Conservation (phyloP, 2,113 vertebrate genomes). For the cattle (Bos taurus) region DNA sequence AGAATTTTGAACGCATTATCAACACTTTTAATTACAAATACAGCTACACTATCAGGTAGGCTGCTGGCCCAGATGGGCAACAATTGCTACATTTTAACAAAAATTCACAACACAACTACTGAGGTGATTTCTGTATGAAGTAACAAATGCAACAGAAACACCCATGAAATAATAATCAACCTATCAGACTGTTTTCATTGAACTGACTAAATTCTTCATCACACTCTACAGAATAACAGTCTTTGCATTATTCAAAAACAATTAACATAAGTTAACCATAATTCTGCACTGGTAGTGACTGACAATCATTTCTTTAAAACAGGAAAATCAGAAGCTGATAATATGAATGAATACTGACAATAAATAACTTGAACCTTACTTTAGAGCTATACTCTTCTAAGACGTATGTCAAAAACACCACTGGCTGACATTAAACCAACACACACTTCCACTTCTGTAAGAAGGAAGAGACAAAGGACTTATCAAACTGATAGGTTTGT, state of each 20-base stretch:
- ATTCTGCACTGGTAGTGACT: not conserved
- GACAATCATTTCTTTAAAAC: not conserved
- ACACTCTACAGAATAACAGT: not conserved
- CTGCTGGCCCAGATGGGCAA: not conserved
- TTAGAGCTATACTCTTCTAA: constrained; percentile 7
- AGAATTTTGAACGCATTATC: not conserved
- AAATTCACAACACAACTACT: not conserved
- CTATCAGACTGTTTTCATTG: not conserved
- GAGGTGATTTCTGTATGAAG: not conserved
- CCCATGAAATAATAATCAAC: not conserved
- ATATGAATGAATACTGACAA: not conserved
- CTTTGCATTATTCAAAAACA: not conserved
- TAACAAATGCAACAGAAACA: not conserved
- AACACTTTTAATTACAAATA: constrained; percentile 7
- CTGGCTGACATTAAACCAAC: not conserved
- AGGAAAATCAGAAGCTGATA: constrained; percentile 3
- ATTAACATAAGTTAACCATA: not conserved
- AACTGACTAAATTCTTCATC: not conserved
- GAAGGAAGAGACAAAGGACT: not conserved
- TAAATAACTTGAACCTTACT: not conserved
- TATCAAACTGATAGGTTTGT: not conserved
- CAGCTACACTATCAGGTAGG: not conserved
- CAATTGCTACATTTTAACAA: not conserved
- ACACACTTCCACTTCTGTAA: not conserved
- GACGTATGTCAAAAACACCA: not conserved